phyloP scores from a whole-genome alignment of 1,140 invertebrate genomes.

The Caenorhabditis tropicalis region DNA sequence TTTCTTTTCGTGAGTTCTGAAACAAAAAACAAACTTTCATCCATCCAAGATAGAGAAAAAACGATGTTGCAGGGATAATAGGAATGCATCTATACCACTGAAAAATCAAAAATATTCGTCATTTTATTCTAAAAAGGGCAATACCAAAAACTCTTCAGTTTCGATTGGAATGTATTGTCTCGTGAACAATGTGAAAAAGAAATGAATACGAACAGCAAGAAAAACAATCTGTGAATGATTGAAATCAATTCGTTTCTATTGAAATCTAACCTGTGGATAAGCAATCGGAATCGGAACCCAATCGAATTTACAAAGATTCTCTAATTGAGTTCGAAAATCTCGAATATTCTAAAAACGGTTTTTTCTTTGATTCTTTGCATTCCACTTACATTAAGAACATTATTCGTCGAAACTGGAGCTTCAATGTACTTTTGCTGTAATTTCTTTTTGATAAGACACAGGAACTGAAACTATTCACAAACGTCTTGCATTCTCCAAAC shows the following conservation, averaged over 20 bases:
- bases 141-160: background rate
- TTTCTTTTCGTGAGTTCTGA: background rate
- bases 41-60: conserved; percentile 95
- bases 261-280: conserved; percentile 86
- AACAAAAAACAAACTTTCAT: conserved; percentile 78
- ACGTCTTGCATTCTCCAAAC: background rate
- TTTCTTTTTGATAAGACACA: background rate
- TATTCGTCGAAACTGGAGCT: background rate
- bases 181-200: conserved; percentile 46
- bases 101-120: background rate
- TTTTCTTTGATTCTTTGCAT: background rate
- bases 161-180: conserved; percentile 52
- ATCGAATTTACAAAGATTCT: conserved; percentile 78
- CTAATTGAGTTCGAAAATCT: conserved; percentile 37
- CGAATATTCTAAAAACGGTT: conserved; percentile 31
- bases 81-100: conserved; percentile 85
- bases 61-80: conserved; percentile 83
- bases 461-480: background rate
- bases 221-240: conserved; percentile 70
- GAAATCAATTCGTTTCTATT: background rate
- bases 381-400: conserved; percentile 2
- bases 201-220: conserved; percentile 50
- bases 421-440: conserved; percentile 22
- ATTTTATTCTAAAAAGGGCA: background rate
- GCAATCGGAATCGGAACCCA: conserved; percentile 95